phyloP scores from a whole-genome alignment of 2,888 invertebrate species.

The Prosopocoilus inquinatus region DNA sequence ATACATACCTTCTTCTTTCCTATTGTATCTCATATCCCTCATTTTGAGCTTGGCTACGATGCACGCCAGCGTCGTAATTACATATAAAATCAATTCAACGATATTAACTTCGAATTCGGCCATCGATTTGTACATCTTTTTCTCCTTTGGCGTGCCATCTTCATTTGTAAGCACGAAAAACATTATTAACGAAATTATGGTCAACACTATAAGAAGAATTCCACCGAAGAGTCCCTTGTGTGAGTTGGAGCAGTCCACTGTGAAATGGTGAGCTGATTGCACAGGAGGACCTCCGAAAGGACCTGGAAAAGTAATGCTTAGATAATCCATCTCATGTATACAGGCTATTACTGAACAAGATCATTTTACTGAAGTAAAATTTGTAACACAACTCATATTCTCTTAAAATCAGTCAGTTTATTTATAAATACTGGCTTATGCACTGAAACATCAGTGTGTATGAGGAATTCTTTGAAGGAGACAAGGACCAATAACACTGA shows the following conservation, averaged over 20 bases:
- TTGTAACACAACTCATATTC: not conserved
- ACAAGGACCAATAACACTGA: too few relatives aligned
- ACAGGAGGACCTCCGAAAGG: conserved; percentile 32
- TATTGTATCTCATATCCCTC: conserved; percentile 66
- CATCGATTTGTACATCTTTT: conserved; percentile 59
- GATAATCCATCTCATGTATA: not conserved
- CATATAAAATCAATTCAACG: conserved; percentile 72
- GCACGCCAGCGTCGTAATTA: conserved; percentile 63
- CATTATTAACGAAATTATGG: conserved; percentile 81
- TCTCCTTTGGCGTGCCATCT: conserved; percentile 21
- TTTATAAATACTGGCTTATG: too few relatives aligned
- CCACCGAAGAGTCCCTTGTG: conserved; percentile 90
- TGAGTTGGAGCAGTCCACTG: conserved; percentile 87
- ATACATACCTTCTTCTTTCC: conserved; percentile 56
- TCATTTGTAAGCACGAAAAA: conserved; percentile 80
- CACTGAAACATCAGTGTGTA: too few relatives aligned
- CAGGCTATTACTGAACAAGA: too few relatives aligned
- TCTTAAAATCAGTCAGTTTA: too few relatives aligned
- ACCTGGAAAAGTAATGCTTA: not conserved
- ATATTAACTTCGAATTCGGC: conserved; percentile 75
- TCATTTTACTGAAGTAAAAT: not conserved
- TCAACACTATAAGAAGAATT: conserved; percentile 68
- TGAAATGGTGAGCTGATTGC: conserved; percentile 77
- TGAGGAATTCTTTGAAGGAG: too few relatives aligned
- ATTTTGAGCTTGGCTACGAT: conserved; percentile 67